Base-by-base conservation (phyloP, 2,113 vertebrate genomes). In the Oncorhynchus clarkii region DNA sequence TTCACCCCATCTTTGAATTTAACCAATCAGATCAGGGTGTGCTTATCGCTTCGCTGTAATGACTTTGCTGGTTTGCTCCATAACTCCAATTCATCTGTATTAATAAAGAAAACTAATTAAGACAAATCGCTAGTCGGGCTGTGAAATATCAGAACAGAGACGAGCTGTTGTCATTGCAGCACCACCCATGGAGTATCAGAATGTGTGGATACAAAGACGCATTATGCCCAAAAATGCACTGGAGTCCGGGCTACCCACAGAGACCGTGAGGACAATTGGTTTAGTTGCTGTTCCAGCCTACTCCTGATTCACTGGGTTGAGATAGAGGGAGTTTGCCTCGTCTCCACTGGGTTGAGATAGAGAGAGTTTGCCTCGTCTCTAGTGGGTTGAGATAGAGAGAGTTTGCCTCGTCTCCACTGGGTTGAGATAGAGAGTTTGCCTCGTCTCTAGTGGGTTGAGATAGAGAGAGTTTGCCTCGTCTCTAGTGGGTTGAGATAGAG, bases 161-260 rank as follows among this genome's bases (percentile, higher is more conserved):
- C 54, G 49, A 76, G 49, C 39, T 13, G 54, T 49, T 29, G 18
- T 67, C 75, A 48, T 34, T 69, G 34, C 12, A 26, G 2, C 7
- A 20, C 39, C 14, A 20, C 22, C 9, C 7, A 13, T 7, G 62
- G 2, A 69, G 82, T 49, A 59, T 72, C 71, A 69, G 69, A 78
- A 72, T 11, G 16, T 49, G 72, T 69, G 72, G 79, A 70, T 48
- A 85, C 60, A 85, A 77, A 78, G 65, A 57, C 68, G 72, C 82
- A 79, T 82, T 79, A 81, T 75, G 75, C 62, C 80, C 87, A 87
- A 82, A 82, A 70, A 81, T 78, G 51, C 57, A 54, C 16, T 66
- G 54, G 74, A 86, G 85, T 83, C 29, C 34, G 16, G 4, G 65
- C 72, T 45, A 22, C 76, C 83, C 79, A 86, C 79, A n/a, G 66